Percentiles rank a stretch among this genome's conserved stretches.
phyloP scores from a whole-genome alignment of 2,888 invertebrate species.

The Torymus aiolomorphi region DNA sequence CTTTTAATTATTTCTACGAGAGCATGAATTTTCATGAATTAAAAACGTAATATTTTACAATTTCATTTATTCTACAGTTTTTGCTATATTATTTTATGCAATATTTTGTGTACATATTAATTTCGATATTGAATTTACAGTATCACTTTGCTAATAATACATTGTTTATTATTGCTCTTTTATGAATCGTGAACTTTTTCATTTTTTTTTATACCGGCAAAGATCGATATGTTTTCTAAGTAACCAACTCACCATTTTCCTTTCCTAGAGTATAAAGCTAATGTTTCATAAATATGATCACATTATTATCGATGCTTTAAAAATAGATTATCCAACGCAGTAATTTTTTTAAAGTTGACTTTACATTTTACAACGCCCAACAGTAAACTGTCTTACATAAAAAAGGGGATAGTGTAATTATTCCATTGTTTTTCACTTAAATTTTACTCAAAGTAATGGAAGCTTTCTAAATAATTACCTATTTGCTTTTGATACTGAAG shows the following conservation, averaged over 20 bases:
- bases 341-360: conserved; percentile 27
- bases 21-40: no score
- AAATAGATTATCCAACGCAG: conserved; percentile 26
- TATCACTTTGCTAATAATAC: not conserved
- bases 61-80: no score
- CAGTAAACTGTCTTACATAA: conserved; percentile 10
- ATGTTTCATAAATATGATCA: conserved; percentile 29
- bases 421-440: not conserved
- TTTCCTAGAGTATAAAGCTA: not conserved
- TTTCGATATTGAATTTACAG: no score
- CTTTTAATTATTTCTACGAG: no score
- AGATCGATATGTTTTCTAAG: not conserved
- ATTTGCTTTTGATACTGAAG: no score
- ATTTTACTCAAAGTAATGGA: conserved; percentile 12
- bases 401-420: conserved; percentile 2
- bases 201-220: no score
- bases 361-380: conserved; percentile 9
- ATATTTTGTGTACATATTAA: no score
- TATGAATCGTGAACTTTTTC: no score
- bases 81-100: no score
- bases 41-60: no score
- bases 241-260: not conserved
- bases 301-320: conserved; percentile 36
- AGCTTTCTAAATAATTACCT: not conserved
- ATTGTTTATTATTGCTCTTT: not conserved